phyloP scores from a whole-genome alignment of 2,888 invertebrate species.

The Ferrisia virgata region DNA sequence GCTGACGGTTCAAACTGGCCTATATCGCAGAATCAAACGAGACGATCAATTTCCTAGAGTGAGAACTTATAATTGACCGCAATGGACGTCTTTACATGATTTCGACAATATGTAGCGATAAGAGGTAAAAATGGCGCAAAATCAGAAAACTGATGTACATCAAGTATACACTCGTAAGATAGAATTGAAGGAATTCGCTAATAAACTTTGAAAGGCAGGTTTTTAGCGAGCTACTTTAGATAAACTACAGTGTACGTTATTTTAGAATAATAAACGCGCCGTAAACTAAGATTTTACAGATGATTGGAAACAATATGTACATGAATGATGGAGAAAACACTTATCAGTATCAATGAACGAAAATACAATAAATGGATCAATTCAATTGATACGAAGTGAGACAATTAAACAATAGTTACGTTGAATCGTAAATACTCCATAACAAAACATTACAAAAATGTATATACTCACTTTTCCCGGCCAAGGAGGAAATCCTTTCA shows the following conservation, averaged over 20 bases:
- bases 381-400: neutral
- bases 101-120: neutral
- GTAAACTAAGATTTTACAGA: neutral
- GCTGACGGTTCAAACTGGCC: neutral
- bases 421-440: neutral
- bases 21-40: neutral
- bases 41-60: neutral
- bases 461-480: constrained; percentile 84
- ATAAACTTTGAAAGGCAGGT: neutral
- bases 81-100: neutral
- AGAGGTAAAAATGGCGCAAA: neutral
- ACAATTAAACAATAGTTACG: neutral
- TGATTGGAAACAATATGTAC: neutral
- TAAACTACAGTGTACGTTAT: neutral
- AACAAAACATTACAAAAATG: neutral
- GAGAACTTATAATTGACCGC: neutral
- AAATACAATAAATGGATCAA: neutral
- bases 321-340: neutral
- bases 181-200: neutral
- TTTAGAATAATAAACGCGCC: neutral
- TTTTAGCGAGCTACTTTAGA: neutral
- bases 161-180: neutral
- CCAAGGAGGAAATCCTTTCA: constrained; percentile 97
- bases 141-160: neutral
- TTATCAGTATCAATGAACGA: neutral